phyloP scores from a whole-genome alignment of 2,797 vertebrate genomes.

The Trichosurus vulpecula region DNA sequence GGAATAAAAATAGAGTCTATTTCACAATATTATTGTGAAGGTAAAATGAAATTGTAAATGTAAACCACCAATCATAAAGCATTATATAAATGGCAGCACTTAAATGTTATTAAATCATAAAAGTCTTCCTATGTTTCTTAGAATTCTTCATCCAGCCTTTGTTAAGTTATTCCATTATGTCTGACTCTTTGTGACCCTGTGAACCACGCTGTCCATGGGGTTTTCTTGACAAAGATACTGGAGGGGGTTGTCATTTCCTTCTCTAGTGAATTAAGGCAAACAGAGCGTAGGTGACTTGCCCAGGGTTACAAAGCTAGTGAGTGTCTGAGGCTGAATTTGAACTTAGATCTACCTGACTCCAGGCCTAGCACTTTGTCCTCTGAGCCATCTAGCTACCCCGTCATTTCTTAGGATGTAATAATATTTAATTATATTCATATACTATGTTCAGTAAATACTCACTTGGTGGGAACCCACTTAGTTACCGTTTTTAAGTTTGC shows the following conservation, averaged over 20 bases:
- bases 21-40: background rate
- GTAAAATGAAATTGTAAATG: background rate
- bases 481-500: background rate
- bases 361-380: too few species aligned
- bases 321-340: too few species aligned
- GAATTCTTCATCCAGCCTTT: background rate
- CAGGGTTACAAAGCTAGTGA: too few species aligned
- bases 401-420: background rate
- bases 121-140: background rate
- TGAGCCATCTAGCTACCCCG: background rate
- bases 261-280: too few species aligned
- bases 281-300: too few species aligned
- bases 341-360: background rate
- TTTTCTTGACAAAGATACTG: too few species aligned
- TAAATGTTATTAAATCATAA: background rate
- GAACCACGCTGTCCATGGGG: too few species aligned
- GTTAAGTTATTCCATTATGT: too few species aligned
- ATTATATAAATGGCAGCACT: background rate
- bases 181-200: too few species aligned
- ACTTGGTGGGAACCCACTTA: too few species aligned
- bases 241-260: too few species aligned
- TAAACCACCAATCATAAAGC: background rate
- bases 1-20: background rate
- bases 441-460: background rate
- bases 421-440: background rate